Evolutionary conservation across 2,888 invertebrate genomes (phyloP), one percentile per base, ranked within the genome.

Genomic region (Ectemnius cavifrons): DNA sequence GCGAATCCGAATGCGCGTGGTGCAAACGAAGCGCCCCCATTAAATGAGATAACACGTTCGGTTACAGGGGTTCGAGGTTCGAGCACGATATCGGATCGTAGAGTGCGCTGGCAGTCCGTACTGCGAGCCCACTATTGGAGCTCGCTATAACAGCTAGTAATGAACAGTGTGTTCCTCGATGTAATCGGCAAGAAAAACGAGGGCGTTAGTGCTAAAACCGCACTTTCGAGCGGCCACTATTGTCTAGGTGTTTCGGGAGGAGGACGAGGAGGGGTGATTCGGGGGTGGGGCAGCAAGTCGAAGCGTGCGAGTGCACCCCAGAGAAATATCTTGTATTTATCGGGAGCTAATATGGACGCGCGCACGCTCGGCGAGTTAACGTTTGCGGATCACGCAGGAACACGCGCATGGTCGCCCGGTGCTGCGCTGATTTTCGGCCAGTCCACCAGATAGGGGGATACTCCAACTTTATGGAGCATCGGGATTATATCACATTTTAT

Each of bases 401-500:
- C 6, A 56, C 64, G 16, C 46, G n/a, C 11, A 47, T 47, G 6
- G 49, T 18, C 27, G 58, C 13, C 14, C 5, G 11, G 0, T 37
- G 37, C 37, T 4, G 47, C 45, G 62, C 70, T 70, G 75, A 68
- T 73, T 75, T 72, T 47, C 28, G 47, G 23, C 16, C 60, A 56
- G 45, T 11, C 59, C 45, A 52, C 23, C 37, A 70, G 63, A 57
- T 73, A 73, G 52, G 56, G 18, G 63, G 37, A 37, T 37, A 37
- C 65, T 45, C 52, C 58, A 73, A 69, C 58, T 77, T 75, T 78
- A 74, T 63, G 71, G 62, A 18, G 61, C 72, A 79, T 73, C 58
- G 65, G 71, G 71, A 79, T 81, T 79, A 76, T 73, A 79, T 77
- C 69, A 69, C 67, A 73, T 71, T 81, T 81, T 76, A 81, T 75